Evolutionary conservation across 2,113 vertebrate genomes (phyloP).

Genomic region (Eptesicus fuscus): DNA sequence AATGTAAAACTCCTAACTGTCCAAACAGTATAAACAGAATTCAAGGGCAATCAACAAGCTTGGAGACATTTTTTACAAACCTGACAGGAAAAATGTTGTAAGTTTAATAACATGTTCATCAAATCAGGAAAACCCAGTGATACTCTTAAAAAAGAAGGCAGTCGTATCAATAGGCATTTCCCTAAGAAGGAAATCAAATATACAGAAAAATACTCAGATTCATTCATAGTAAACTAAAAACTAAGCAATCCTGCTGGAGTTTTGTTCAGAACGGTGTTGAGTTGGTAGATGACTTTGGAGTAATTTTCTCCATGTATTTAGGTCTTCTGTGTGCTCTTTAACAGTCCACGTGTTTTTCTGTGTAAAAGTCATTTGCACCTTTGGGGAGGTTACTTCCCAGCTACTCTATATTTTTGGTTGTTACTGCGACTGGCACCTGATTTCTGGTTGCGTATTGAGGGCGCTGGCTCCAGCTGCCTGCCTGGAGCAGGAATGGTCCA

Average conservation of each 20-base stretch:
- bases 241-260: not conserved
- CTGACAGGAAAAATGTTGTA: not conserved
- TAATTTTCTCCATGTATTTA: not conserved
- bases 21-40: not conserved
- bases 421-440: not conserved
- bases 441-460: not conserved
- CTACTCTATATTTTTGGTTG: not conserved
- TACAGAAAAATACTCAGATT: not conserved
- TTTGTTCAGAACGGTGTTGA: not conserved
- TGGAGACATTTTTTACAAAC: not conserved
- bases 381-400: not conserved
- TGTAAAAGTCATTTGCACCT: not conserved
- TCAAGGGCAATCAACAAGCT: not conserved
- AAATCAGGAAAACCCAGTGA: not conserved
- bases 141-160: not conserved
- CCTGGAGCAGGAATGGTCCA: not conserved
- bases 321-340: not conserved
- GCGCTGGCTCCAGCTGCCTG: not conserved
- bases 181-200: not conserved
- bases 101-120: constrained; percentile 1
- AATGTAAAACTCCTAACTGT: not conserved
- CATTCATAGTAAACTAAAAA: constrained; percentile 13
- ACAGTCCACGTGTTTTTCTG: not conserved
- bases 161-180: not conserved
- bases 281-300: not conserved